A percentile compares a stretch with the other conserved stretches of the same genome.
These are phyloP conservation scores for Chirona hameri DNA, from an alignment of 2,888 invertebrate genomes.

Conservation along the genomic window DNA sequence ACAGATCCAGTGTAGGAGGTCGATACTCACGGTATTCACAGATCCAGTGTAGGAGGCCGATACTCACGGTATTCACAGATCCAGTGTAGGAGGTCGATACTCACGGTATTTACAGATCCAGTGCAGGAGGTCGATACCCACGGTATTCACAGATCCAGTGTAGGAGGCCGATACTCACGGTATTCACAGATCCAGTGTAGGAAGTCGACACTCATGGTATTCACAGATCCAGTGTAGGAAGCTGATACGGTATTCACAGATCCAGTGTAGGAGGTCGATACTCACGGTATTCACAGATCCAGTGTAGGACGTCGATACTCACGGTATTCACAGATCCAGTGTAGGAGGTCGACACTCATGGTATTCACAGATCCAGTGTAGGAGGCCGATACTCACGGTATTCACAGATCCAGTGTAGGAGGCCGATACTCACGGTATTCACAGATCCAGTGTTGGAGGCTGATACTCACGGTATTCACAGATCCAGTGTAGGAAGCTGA, in stretches of 20 bases:
- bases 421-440: conserved; percentile 85
- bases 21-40: conserved; percentile 85
- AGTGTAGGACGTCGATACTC: conserved; percentile 84
- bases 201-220: conserved; percentile 80
- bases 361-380: conserved; percentile 88
- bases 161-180: conserved; percentile 82
- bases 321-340: conserved; percentile 90
- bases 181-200: conserved; percentile 88
- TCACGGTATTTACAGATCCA: conserved; percentile 89
- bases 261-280: conserved; percentile 88
- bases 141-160: conserved; percentile 89
- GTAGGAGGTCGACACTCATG: conserved; percentile 83
- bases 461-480: conserved; percentile 80
- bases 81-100: conserved; percentile 87
- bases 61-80: conserved; percentile 84
- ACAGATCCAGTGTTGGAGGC: conserved; percentile 87
- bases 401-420: conserved; percentile 89
- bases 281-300: conserved; percentile 87
- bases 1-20: conserved; percentile 90
- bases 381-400: conserved; percentile 82
- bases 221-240: conserved; percentile 92
- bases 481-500: conserved; percentile 89
- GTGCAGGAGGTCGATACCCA: conserved; percentile 83
- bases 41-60: conserved; percentile 89
- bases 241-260: conserved; percentile 86